Evolutionary conservation across 2,797 vertebrate genomes (phyloP).

Genomic region (Acipenser ruthenus): DNA sequence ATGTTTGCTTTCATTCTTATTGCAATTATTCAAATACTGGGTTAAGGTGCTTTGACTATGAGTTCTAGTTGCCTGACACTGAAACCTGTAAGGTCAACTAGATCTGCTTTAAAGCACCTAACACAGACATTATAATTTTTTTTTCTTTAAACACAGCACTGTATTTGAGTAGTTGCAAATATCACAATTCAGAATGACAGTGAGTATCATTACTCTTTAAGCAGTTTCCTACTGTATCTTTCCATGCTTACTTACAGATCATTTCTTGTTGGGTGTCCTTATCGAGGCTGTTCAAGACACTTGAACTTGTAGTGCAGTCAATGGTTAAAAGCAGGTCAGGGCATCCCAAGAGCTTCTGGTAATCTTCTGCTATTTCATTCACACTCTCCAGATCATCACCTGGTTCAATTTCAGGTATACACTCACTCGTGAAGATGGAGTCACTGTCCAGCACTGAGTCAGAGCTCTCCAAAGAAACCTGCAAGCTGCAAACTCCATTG

Average conservation of each 20-base stretch:
- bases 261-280: conserved; percentile 18
- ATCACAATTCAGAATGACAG: no score
- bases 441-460: conserved; percentile 31
- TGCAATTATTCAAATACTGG: no score
- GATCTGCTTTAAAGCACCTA: no score
- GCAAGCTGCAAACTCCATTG: conserved; percentile 19
- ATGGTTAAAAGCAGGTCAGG: conserved; percentile 19
- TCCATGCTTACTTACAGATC: background rate
- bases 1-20: no score
- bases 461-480: conserved; percentile 21
- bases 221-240: no score
- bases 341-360: conserved; percentile 1
- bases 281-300: conserved; percentile 18
- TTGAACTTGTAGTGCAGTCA: conserved; percentile 32
- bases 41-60: no score
- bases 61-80: no score
- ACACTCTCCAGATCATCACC: conserved; percentile 4
- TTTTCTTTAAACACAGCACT: no score
- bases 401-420: conserved; percentile 12
- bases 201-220: no score
- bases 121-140: no score
- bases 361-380: conserved; percentile 11
- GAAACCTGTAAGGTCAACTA: no score
- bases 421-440: conserved; percentile 29
- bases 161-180: no score